Evolutionary conservation across 1,140 invertebrate genomes (phyloP).

Genomic region (Ips typographus): DNA sequence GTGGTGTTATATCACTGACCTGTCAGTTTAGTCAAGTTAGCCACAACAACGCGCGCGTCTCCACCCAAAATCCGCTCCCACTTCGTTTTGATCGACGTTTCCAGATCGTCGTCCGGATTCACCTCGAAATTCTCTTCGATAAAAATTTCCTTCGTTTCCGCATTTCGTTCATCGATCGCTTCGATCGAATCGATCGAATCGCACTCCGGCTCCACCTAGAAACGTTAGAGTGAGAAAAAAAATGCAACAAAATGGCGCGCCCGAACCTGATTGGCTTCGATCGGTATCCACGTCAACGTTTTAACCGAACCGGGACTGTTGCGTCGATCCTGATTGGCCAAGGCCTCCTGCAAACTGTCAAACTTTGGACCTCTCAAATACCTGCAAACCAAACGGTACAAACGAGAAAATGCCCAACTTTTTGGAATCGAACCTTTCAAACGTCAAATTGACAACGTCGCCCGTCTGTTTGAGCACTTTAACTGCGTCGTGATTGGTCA

Average conservation of each 20-base stretch:
- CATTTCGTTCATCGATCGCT: constrained; percentile 55
- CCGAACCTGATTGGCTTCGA: constrained; percentile 50
- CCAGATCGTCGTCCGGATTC: constrained; percentile 56
- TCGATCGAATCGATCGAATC: constrained; percentile 64
- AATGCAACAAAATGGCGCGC: neutral
- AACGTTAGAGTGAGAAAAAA: no score
- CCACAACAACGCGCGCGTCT: constrained; percentile 73
- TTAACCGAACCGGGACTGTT: constrained; percentile 68
- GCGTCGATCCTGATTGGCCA: constrained; percentile 65
- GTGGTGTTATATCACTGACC: constrained; percentile 60
- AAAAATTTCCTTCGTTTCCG: constrained; percentile 58
- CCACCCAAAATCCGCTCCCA: constrained; percentile 73
- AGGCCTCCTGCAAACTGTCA: constrained; percentile 84
- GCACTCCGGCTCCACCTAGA: constrained; percentile 66
- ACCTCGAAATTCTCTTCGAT: constrained; percentile 59
- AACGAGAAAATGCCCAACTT: neutral
- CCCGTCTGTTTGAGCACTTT: constrained; percentile 84
- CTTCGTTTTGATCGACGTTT: constrained; percentile 61
- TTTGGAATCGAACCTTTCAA: constrained; percentile 61
- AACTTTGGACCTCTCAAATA: constrained; percentile 86
- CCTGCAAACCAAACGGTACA: constrained; percentile 9
- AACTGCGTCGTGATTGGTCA: constrained; percentile 88
- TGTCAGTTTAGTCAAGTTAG: constrained; percentile 80
- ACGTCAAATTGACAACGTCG: constrained; percentile 72
- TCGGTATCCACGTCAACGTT: constrained; percentile 72